Evolutionary conservation across 2,888 invertebrate species (phyloP), one percentile per base, ranked within the genome.

Genomic region (Euproctis similis): DNA sequence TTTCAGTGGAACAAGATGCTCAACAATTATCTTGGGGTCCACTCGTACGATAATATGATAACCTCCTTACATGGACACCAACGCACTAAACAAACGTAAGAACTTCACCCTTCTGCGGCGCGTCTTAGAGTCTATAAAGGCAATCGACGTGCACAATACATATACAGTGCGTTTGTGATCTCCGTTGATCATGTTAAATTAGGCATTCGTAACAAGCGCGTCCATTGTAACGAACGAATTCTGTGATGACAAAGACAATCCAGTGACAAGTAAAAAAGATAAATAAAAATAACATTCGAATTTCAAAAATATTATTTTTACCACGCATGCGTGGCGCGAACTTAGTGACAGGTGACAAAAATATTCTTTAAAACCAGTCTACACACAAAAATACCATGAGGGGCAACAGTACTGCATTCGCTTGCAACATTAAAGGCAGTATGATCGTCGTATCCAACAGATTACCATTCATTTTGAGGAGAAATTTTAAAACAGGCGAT

Each of bases 401-500:
- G 74, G 73, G 56, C 44, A 35, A 46, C 35, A 57, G 49, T 60
- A 70, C 72, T 71, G 77, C 81, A 37, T 47, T 69, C n/a, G 51
- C 67, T 65, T 84, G 84, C 59, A 84, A 81, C 53, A 86, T 86
- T 60, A 89, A 88, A 54, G 91, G 90, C 50, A 93, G 91, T 64
- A 90, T 96, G 88, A 94, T 96, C 59, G 95, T 96, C 49, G 95
- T 96, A 36, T 95, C 96, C 46, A 96, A 96, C 80, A 87, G 96
- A 49, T 84, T 96, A 65, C 96, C 96, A 4, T 96, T 96, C 78
- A 92, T 95, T 41, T 84, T 96, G 39, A 90, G 88, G 63, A 87
- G 92, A 64, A 89, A 93, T 82, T 87, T 90, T 29, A 86, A 87
- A 52, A 90, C 91, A 34, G 90, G 90, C 24, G 85, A 87, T 23